Evolutionary conservation across 1,140 invertebrate genomes (phyloP), one percentile per base, ranked within the genome.

Genomic region (Tenebrio molitor): DNA sequence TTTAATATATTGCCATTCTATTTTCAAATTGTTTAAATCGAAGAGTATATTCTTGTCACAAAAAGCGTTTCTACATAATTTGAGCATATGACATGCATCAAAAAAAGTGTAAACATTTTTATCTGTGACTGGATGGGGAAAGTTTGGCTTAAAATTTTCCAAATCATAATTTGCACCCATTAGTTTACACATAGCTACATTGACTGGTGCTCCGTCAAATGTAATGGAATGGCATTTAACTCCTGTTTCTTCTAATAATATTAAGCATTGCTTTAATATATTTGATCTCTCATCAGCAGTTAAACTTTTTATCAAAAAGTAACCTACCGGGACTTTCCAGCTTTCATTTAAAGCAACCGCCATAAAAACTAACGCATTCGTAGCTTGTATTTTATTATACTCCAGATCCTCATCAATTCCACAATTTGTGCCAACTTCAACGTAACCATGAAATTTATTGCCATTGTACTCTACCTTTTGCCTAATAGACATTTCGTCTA

Each of bases 341-440:
- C n/a, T n/a, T n/a, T n/a, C n/a, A n/a, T n/a, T n/a, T n/a, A n/a
- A n/a, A n/a, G 10, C 29, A n/a, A n/a, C n/a, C n/a, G 81, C 36
- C 77, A 82, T 76, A 62, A 81, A 81, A 50, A 83, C 79, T 29
- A 83, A 70, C 6, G 77, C 80, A 74, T 79, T 73, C 53, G 73
- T 80, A 71, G 76, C 14, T 29, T 71, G 71, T 5, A 33, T 10
- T 33, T 4, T 5, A 33, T 33, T 10, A 33, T n/a, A n/a, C n/a
- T n/a, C n/a, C 29, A 5, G 4, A 10, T 33, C 4, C 10, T 4
- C 29, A 33, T 33, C 4, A 33, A 33, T 33, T 33, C 29, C 29
- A n/a, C n/a, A n/a, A n/a, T n/a, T n/a, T n/a, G 29, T 33, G 4
- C 29, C 29, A 5, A 33, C 4, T 5, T 33, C 29, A 33, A 33